Base-by-base conservation (phyloP, 2,888 invertebrate genomes). In the Acholoe squamosa region DNA sequence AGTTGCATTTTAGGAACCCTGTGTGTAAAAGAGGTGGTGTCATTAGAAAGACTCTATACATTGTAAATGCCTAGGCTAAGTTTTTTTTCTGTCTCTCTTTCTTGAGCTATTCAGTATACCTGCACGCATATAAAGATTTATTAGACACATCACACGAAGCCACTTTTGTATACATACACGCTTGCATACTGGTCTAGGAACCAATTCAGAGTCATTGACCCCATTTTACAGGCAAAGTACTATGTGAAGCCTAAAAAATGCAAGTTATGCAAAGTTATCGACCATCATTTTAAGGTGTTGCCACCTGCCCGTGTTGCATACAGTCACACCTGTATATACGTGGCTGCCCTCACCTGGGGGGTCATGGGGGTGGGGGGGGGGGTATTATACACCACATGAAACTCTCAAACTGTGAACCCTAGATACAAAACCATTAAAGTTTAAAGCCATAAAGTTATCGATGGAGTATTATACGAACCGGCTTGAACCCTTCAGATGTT, bases 231-330 rank as follows among this genome's bases (percentile, higher is more conserved):
- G 71, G 28, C 71, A 71, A 71, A 71, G 12, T 71, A 71, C 28
- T n/a, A 28, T 28, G 71, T 22, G 28, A 33, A 43, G 16, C 16
- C 33, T 16, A 80, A 33, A 33, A 80, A 80, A 34, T 80, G 80
- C 80, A 43, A 80, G 80, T 80, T 80, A 80, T 80, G 80, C 80
- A 80, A 80, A 80, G 80, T 80, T 80, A 43, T 80, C 80, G 43
- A 43, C 43, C 80, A 80, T 14, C 43, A 80, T 43, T 34, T 5
- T 33, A 43, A 80, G 80, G 33, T 80, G 33, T 34, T 43, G n/a
- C 80, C 80, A 80, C 80, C 80, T 80, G 80, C 80, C 43, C 22
- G 76, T 16, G 22, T 5, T 61, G 61, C 14, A 22, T n/a, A 34
- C 80, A 33, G 3, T 14, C 80, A 34, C 80, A 80, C 80, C 80